These are phyloP conservation scores for Perizoma flavofasciatum DNA, from an alignment of 2,888 invertebrate genomes.

Conservation along the genomic window DNA sequence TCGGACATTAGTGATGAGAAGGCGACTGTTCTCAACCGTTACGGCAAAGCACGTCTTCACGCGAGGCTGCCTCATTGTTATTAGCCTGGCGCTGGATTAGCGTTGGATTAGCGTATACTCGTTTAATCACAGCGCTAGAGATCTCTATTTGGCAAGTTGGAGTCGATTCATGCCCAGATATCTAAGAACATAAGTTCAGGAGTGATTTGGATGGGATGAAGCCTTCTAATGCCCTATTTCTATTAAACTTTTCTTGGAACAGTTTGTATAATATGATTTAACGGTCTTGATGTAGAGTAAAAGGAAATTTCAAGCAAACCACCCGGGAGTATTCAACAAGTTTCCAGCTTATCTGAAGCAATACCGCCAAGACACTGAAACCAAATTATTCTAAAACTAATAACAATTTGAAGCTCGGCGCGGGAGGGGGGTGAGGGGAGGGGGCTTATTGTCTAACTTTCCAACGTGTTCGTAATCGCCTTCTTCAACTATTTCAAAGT, in stretches of 20 bases:
- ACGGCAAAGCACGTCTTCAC: background rate
- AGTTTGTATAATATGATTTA: too few relatives aligned
- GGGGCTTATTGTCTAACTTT: background rate
- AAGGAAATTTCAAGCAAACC: too few relatives aligned
- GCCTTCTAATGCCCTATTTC: background rate
- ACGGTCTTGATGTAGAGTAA: too few relatives aligned
- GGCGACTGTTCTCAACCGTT: too few relatives aligned
- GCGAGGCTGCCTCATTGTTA: constrained; percentile 2
- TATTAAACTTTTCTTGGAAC: background rate
- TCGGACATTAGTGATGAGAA: too few relatives aligned
- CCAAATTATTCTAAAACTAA: background rate
- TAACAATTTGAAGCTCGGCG: background rate
- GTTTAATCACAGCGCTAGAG: constrained; percentile 10
- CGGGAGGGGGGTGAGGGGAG: background rate
- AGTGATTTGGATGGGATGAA: background rate
- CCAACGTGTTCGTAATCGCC: background rate
- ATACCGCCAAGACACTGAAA: constrained; percentile 5
- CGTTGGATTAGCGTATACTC: constrained; percentile 5
- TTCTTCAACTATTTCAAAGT: background rate
- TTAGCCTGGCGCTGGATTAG: constrained; percentile 1
- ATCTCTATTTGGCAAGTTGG: constrained; percentile 10
- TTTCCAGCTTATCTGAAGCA: constrained; percentile 7
- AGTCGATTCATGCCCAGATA: background rate
- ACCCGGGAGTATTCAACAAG: background rate
- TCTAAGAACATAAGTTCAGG: background rate